A percentile compares a stretch with the other conserved stretches of the same genome.
phyloP scores from a whole-genome alignment of 2,888 invertebrate species.

The Acleris cristana region DNA sequence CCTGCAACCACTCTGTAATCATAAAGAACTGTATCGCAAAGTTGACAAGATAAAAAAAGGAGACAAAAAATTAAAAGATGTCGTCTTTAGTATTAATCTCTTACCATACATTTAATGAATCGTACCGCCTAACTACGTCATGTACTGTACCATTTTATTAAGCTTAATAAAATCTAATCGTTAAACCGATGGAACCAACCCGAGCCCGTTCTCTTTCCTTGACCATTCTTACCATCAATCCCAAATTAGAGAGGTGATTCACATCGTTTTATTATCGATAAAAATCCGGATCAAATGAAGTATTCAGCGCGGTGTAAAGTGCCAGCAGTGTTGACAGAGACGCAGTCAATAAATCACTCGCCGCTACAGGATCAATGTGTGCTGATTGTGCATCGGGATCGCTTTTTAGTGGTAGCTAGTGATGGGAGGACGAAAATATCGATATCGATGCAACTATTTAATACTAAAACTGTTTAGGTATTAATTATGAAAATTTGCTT shows the following conservation, averaged over 20 bases:
- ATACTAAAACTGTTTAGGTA: not conserved
- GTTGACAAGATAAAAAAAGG: constrained; percentile 63
- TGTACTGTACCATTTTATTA: too few species aligned
- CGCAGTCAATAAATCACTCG: constrained; percentile 83
- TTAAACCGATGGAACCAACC: too few species aligned
- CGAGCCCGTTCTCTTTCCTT: not conserved
- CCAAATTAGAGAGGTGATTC: constrained; percentile 31
- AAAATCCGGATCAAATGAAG: constrained; percentile 84
- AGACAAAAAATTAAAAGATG: constrained; percentile 55
- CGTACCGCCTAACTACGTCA: too few species aligned
- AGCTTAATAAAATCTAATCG: too few species aligned
- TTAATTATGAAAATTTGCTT: too few species aligned
- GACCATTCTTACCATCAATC: constrained; percentile 16
- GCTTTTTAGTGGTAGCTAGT: constrained; percentile 72
- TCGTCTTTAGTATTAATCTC: too few species aligned
- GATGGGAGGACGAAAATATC: constrained; percentile 46
- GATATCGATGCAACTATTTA: constrained; percentile 48
- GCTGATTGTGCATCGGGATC: constrained; percentile 81
- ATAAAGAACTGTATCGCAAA: too few species aligned
- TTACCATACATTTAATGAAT: too few species aligned
- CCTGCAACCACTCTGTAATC: too few species aligned
- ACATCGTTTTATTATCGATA: constrained; percentile 76
- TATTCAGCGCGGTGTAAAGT: constrained; percentile 76
- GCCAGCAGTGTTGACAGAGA: constrained; percentile 81
- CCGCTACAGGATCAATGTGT: constrained; percentile 80